These are phyloP conservation scores for Drosophila asahinai DNA, from an alignment of 1,140 invertebrate species.

Conservation along the genomic window DNA sequence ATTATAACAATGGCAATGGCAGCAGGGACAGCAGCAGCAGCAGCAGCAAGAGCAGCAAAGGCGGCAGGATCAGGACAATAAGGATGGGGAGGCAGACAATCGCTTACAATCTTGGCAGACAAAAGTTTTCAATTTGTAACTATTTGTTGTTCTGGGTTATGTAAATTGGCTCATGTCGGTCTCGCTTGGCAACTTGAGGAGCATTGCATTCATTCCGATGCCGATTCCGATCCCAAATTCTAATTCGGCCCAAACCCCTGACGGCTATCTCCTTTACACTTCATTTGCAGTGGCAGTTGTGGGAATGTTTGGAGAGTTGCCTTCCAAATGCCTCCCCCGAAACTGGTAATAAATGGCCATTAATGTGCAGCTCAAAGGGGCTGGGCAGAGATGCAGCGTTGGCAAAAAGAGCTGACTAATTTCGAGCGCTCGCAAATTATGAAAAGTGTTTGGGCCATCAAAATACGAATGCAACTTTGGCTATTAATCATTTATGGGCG, in stretches of 20 bases:
- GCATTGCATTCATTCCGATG: conserved; percentile 59
- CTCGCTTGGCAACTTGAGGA: conserved; percentile 44
- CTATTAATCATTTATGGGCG: conserved; percentile 82
- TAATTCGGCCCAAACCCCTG: conserved; percentile 25
- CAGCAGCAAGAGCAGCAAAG: too few species aligned
- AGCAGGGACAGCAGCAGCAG: not conserved
- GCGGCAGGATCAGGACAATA: not conserved
- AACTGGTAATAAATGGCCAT: conserved; percentile 68
- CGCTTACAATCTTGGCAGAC: conserved; percentile 81
- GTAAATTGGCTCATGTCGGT: conserved; percentile 74
- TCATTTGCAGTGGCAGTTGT: conserved; percentile 70
- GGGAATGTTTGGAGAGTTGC: conserved; percentile 36
- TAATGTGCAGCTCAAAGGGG: conserved; percentile 53
- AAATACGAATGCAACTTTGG: conserved; percentile 59
- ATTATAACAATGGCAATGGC: conserved; percentile 75
- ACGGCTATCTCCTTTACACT: conserved; percentile 69
- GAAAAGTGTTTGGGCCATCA: conserved; percentile 70
- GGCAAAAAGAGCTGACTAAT: conserved; percentile 66
- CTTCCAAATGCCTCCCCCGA: conserved; percentile 31
- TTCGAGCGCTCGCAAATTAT: conserved; percentile 63
- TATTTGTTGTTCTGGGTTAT: conserved; percentile 82
- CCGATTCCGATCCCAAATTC: not conserved
- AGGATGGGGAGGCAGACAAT: conserved; percentile 54
- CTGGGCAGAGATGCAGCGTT: not conserved
- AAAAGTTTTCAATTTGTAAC: conserved; percentile 82